Conservation (phyloP, 2,797 vertebrate species). For the Lateolabrax maculatus region DNA sequence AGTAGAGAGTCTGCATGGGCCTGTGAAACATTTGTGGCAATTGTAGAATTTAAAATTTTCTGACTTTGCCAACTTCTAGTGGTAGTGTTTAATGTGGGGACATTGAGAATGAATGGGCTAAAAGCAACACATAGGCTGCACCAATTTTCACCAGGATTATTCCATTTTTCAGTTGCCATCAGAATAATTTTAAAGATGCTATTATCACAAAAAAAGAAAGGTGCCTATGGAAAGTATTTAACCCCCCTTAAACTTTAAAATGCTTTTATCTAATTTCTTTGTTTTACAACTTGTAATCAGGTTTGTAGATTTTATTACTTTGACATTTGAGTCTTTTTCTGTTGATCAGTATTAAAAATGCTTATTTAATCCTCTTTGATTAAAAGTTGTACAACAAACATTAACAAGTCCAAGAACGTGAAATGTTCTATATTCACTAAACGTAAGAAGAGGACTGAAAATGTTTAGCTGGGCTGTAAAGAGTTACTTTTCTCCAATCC, state of each 20-base stretch:
- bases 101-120: neutral
- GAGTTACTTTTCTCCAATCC: neutral
- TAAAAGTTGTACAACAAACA: neutral
- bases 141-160: neutral
- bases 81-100: constrained; percentile 11
- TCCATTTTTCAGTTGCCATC: neutral
- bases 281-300: constrained; percentile 1
- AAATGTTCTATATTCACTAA: neutral
- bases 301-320: neutral
- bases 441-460: neutral
- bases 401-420: neutral
- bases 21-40: constrained; percentile 9
- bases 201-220: neutral
- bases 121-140: neutral
- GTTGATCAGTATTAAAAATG: neutral
- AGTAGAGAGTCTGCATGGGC: neutral
- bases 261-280: neutral
- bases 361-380: neutral
- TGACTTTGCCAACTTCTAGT: neutral
- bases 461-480: neutral
- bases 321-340: neutral
- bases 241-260: neutral
- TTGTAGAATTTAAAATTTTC: constrained; percentile 11
- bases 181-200: neutral
- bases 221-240: neutral